Conservation (phyloP, 2,113 vertebrate species). For the Cololabis saira region DNA sequence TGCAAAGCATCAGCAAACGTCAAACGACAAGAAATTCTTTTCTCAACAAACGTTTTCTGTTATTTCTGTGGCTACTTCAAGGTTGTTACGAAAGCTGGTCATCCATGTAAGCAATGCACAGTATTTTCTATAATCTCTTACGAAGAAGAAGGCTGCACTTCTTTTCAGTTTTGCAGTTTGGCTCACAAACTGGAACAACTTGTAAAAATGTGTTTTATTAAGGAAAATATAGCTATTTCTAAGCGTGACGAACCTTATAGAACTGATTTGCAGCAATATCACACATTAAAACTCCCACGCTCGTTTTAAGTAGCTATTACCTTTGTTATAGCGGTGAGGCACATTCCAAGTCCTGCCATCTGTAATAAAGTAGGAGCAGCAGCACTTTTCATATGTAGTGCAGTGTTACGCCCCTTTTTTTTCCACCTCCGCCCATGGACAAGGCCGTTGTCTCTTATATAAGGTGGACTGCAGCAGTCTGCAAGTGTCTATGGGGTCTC, state of each 20-base stretch:
- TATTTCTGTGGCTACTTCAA: conserved; percentile 33
- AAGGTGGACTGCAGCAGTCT: no score
- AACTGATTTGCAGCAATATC: neutral
- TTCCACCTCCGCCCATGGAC: neutral
- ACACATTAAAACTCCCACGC: neutral
- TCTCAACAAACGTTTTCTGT: conserved; percentile 41
- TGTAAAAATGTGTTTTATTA: neutral
- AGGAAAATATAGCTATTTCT: neutral
- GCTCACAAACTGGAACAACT: neutral
- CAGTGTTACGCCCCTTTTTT: neutral
- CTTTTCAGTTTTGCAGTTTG: neutral
- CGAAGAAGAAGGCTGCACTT: neutral
- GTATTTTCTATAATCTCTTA: neutral
- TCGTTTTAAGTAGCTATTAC: neutral
- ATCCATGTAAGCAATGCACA: conserved; percentile 19
- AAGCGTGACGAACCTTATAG: neutral
- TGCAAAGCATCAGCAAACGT: conserved; percentile 72
- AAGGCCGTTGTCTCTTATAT: neutral
- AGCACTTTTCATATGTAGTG: neutral
- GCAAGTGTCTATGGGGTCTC: no score
- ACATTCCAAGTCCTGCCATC: neutral
- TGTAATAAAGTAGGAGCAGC: neutral
- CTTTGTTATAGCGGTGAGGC: neutral
- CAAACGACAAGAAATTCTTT: conserved; percentile 45
- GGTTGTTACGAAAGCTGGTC: conserved; percentile 14